A percentile compares a stretch with the other conserved stretches of the same genome.
Conservation (phyloP, 2,797 vertebrate genomes). For the Sebastes minor region DNA sequence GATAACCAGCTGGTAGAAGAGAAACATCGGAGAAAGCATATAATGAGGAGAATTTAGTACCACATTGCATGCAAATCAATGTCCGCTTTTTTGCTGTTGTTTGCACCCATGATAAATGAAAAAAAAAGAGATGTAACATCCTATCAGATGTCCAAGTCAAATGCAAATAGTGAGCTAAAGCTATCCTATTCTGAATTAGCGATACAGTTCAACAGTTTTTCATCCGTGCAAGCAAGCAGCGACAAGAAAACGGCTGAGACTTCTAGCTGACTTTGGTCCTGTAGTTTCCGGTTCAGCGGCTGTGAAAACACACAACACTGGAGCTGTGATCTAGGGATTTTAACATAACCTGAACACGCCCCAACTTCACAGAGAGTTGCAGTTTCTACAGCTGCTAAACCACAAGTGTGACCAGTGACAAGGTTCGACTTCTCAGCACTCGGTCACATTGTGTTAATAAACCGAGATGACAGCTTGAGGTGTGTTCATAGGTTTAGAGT, state of each 20-base stretch:
- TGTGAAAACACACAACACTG: slow-evolving; percentile 11
- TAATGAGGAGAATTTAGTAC: background rate
- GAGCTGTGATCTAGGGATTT: slow-evolving; percentile 21
- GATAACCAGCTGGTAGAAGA: background rate
- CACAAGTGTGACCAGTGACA: slow-evolving; percentile 7
- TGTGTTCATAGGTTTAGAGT: background rate
- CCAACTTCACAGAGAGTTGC: background rate
- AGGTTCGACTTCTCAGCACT: background rate
- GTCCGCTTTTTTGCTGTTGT: background rate
- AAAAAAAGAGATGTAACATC: background rate
- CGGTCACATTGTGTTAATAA: background rate
- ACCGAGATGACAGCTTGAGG: background rate
- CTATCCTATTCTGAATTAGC: background rate
- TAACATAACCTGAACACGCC: slow-evolving; percentile 8
- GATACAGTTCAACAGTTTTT: background rate
- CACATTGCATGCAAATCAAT: background rate
- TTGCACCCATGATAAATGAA: background rate
- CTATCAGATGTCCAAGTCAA: background rate
- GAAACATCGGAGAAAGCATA: background rate
- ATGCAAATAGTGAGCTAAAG: background rate
- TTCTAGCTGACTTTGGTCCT: slow-evolving; percentile 22
- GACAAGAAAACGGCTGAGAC: slow-evolving; percentile 15
- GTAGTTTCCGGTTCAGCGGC: slow-evolving; percentile 26
- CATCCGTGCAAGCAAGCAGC: background rate
- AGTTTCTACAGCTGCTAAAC: background rate